Base-by-base conservation (phyloP, 1,140 invertebrate species). In the Rhopalosiphum padi region DNA sequence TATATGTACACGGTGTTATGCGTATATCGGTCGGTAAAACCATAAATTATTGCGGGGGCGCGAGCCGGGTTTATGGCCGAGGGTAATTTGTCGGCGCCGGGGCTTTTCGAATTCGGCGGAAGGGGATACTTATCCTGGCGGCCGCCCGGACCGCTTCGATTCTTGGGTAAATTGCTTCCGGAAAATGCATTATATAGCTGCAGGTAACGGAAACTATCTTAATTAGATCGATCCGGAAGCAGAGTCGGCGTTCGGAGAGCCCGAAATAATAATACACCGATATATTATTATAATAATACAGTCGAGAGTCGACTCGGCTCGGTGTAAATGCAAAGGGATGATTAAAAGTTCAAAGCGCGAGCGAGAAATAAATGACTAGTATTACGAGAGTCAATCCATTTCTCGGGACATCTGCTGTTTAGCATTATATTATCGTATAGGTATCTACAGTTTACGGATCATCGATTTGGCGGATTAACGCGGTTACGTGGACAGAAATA, bases 151-250 rank as follows among this genome's bases (percentile, higher is more conserved):
- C 30, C 43, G 30, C 23, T 35, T 6, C 43, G 86, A 51, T 88
- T 35, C 86, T 77, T 77, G 86, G n/a, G n/a, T n/a, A 35, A 89
- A 89, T 89, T n/a, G 87, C 46, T 89, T n/a, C 87, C 87, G n/a
- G 87, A 37, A 35, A 89, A 53, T 48, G 48, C 87, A n/a, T 89
- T 89, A 68, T n/a, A 46, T 8, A 15, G n/a, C 87, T 48, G 35
- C 87, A 46, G 25, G 85, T 87, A 87, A 37, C 37, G 83, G 83
- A 85, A 85, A 85, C 37, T 25, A 8, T 41, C 83, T 85, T 85
- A 85, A 85, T 85, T 85, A 85, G 82, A 37, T 83, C 82, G 35
- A 83, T 83, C 37, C 82, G 82, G 37, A 83, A 41, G 35, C 82
- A 35, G 82, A 8, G 35, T 21, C 7, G 77, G 5, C 25, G 60